Evolutionary conservation across 2,797 vertebrate species (phyloP).

Genomic region (Botia kubotai): DNA sequence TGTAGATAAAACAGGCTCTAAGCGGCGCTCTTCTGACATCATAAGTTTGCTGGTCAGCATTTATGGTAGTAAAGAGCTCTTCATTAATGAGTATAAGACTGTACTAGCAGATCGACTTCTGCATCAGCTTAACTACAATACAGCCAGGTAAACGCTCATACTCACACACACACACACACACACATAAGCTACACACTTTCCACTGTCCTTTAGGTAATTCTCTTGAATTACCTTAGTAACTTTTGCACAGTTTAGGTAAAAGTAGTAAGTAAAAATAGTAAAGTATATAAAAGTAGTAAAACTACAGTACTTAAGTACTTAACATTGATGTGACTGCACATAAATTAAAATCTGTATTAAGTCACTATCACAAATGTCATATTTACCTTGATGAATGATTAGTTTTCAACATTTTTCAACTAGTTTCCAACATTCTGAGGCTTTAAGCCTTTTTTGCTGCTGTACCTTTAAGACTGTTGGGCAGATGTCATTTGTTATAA

Average conservation of each 20-base stretch:
- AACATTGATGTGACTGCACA: no score
- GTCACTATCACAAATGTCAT: no score
- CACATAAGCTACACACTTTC: background rate
- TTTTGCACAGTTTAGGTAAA: background rate
- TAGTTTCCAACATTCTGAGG: no score
- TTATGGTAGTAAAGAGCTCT: constrained; percentile 97
- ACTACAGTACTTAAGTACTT: no score
- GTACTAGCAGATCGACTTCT: constrained; percentile 93
- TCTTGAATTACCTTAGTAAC: background rate
- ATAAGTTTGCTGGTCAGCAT: constrained; percentile 98
- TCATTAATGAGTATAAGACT: constrained; percentile 94
- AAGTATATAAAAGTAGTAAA: no score
- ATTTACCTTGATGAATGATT: no score
- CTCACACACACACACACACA: no score
- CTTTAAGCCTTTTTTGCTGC: no score
- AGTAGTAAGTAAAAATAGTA: background rate
- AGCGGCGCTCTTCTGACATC: constrained; percentile 94
- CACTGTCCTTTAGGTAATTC: background rate
- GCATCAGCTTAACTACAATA: constrained; percentile 95
- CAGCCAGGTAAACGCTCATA: constrained; percentile 82
- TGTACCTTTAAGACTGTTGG: no score
- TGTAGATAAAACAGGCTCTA: constrained; percentile 90
- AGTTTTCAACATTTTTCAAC: no score
- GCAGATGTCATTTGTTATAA: no score
- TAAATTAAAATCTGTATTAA: no score